Evolutionary conservation across 1,140 invertebrate genomes (phyloP), one percentile per base, ranked within the genome.

Genomic region (Triops longicaudatus): DNA sequence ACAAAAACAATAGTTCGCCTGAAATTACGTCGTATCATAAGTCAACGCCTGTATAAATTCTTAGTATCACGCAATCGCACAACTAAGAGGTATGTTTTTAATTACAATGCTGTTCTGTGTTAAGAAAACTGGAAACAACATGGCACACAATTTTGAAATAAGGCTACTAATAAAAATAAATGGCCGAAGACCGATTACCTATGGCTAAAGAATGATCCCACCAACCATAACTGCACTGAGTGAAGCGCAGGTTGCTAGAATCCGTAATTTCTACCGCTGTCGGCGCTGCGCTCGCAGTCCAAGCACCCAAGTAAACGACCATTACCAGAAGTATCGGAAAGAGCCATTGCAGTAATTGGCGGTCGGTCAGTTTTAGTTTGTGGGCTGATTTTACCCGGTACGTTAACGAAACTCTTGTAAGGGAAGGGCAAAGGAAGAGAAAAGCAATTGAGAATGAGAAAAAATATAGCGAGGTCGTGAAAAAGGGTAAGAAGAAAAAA

Each of bases 381-480:
- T 96, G 94, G 0, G 94, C 93, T 28, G 93, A 95, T 83, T 96
- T 96, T 0, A 96, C 93, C n/a, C 94, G 89, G 85, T 96, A 97
- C 17, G 95, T 97, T 72, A 96, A 85, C 0, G 94, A 97, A 37
- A 97, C 95, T 81, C 94, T 95, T 84, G 3, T 86, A 84, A 77
- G 79, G 75, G 41, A 79, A 78, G 78, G 79, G 79, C 74, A 42
- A 79, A 78, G 78, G 79, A 73, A 14, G 37, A 77, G 43, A 22
- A 63, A 63, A 63, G 17, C 14, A 73, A 22, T 42, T 73, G 26
- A 37, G n/a, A 7, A 41, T 7, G 17, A 73, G 0, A 5, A 73
- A 22, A 73, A 17, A 73, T 37, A n/a, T 28, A 3, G 12, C 17
- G n/a, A 73, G 7, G 77, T 63, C 12, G 43, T 72, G 5, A 63